Evolutionary conservation across 2,113 vertebrate genomes (phyloP), one percentile per base, ranked within the genome.

Genomic region (Oreochromis niloticus): DNA sequence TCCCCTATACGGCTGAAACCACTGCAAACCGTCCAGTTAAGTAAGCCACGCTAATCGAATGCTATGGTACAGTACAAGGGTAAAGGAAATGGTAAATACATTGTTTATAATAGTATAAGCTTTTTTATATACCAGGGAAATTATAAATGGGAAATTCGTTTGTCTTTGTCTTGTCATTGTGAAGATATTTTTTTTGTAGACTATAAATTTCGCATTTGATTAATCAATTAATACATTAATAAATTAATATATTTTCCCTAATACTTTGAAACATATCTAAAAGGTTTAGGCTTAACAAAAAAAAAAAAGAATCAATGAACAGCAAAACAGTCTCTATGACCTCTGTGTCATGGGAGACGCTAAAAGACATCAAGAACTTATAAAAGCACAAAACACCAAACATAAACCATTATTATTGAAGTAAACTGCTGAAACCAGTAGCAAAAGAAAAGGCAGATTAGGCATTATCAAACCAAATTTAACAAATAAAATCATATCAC

Each of bases 1-100:
- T 88, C 87, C 79, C 83, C 27, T n/a, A 87, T 84, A 81, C 13
- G 78, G 91, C 83, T 52, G 32, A 82, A 90, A 91, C 30, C 89
- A 83, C 68, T 84, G 27, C 71, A 48, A 24, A 87, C 14, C 81
- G 19, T 66, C 48, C 82, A 84, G 84, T 6, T 22, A 17, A 63
- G n/a, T 59, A 43, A 46, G 66, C 22, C 39, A 73, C 7, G 4
- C 39, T 73, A 73, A 48, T 48, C 9, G 1, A 48, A 50, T 50
- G 71, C 71, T 50, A 19, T 50, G 9, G 24, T 30, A 19, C 43
- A 78, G 9, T 50, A 30, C 43, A 17, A 30, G 27, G 27, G 16
- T 32, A 32, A 78, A 32, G 46, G 27, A 32, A 19, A 50, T 30
- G 71, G 27, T 19, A 48, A 75, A 75, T 17, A 75, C 2, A 50